Conservation (phyloP, 2,888 invertebrate genomes). For the Protodeltote pygarga region DNA sequence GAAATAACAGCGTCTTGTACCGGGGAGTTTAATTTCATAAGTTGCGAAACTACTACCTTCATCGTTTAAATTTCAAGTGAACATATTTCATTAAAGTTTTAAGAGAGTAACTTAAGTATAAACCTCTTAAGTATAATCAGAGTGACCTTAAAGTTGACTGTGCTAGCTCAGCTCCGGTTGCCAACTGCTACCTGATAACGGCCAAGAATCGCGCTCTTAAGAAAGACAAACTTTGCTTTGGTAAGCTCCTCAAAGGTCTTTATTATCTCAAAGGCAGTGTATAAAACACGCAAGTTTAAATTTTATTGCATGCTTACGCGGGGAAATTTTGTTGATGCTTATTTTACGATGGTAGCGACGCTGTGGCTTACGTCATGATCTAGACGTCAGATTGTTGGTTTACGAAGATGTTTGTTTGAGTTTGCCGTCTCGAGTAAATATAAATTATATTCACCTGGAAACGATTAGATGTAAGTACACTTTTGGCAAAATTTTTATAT, state of each 20-base stretch:
- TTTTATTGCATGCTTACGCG: conserved; percentile 41
- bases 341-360: conserved; percentile 34
- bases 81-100: conserved; percentile 67
- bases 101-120: conserved; percentile 52
- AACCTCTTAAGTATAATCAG: conserved; percentile 59
- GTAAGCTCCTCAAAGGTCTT: conserved; percentile 53
- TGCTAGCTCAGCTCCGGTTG: conserved; percentile 43
- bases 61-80: conserved; percentile 55
- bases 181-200: conserved; percentile 53
- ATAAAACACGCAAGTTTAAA: conserved; percentile 51
- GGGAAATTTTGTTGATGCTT: conserved; percentile 41
- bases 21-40: conserved; percentile 52
- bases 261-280: conserved; percentile 52
- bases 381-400: conserved; percentile 10
- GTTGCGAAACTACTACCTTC: conserved; percentile 42
- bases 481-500: no score
- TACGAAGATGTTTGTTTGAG: conserved; percentile 3
- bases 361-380: conserved; percentile 10
- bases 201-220: conserved; percentile 50
- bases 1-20: conserved; percentile 32
- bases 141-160: conserved; percentile 57
- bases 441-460: not conserved
- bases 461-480: not conserved
- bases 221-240: conserved; percentile 55
- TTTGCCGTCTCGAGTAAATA: not conserved